phyloP scores from a whole-genome alignment of 2,888 invertebrate species.

The Amblyteles armatorius region DNA sequence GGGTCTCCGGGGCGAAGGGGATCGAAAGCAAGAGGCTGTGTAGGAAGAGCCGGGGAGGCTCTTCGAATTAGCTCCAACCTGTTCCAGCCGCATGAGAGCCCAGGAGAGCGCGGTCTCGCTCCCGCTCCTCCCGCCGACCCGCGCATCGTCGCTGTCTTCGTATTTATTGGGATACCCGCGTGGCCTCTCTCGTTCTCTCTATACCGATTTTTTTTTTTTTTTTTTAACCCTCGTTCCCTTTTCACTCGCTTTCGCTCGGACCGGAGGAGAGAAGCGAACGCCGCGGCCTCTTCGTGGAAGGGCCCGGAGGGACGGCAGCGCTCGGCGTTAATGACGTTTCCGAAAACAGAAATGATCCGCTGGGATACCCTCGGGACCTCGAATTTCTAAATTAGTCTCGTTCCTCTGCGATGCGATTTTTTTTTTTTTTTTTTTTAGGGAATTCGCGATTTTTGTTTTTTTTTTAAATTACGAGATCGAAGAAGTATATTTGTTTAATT shows the following conservation, averaged over 20 bases:
- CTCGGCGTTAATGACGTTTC: constrained; percentile 80
- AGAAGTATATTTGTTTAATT: too few species aligned
- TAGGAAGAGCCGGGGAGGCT: constrained; percentile 50
- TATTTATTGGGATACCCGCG: constrained; percentile 83
- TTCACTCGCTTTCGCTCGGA: constrained; percentile 51
- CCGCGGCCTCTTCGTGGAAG: constrained; percentile 74
- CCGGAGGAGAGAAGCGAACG: constrained; percentile 30
- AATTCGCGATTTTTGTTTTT: too few species aligned
- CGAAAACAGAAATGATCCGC: constrained; percentile 70
- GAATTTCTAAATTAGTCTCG: constrained; percentile 4
- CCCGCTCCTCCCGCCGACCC: neutral
- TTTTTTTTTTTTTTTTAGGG: neutral
- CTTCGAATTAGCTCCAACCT: constrained; percentile 83
- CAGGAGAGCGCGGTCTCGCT: constrained; percentile 41
- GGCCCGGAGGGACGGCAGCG: constrained; percentile 36
- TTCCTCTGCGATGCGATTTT: neutral
- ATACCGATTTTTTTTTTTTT: constrained; percentile 50
- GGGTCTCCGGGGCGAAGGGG: constrained; percentile 50
- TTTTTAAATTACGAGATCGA: too few species aligned
- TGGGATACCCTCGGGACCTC: neutral
- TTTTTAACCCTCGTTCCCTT: constrained; percentile 48
- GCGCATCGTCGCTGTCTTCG: constrained; percentile 82
- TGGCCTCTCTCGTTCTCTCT: constrained; percentile 60
- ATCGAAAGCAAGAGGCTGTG: constrained; percentile 35
- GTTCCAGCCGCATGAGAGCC: constrained; percentile 80